These are phyloP conservation scores for Scolopax mira DNA, from an alignment of 2,113 vertebrate species.

Conservation along the genomic window DNA sequence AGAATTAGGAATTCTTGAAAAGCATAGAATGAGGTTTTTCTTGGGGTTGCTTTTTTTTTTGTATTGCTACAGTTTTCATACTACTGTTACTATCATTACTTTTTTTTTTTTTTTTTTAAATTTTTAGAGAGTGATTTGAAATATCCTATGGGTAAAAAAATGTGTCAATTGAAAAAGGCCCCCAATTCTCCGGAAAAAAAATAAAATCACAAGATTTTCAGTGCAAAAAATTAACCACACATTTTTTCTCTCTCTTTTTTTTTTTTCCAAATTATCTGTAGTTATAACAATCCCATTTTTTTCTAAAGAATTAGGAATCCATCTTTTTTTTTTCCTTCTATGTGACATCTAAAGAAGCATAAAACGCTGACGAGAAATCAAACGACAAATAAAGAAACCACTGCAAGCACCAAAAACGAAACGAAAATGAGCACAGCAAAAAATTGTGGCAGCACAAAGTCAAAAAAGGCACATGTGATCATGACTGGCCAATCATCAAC, in stretches of 20 bases:
- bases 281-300: conserved; percentile 74
- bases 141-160: conserved; percentile 71
- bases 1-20: conserved; percentile 71
- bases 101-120: conserved; percentile 48
- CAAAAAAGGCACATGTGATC: conserved; percentile 86
- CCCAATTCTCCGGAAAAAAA: conserved; percentile 81
- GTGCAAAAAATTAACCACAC: conserved; percentile 82
- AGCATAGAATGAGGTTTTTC: conserved; percentile 72
- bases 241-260: conserved; percentile 63
- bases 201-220: conserved; percentile 80
- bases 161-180: conserved; percentile 86
- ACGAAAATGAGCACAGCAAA: conserved; percentile 85
- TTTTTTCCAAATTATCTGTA: conserved; percentile 68
- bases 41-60: conserved; percentile 73
- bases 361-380: conserved; percentile 82
- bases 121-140: conserved; percentile 71
- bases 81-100: conserved; percentile 66
- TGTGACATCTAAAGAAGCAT: conserved; percentile 84
- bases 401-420: conserved; percentile 83
- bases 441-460: conserved; percentile 84
- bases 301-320: conserved; percentile 74
- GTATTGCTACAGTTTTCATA: conserved; percentile 58
- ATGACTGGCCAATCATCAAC: conserved; percentile 87
- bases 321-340: conserved; percentile 78
- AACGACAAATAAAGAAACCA: conserved; percentile 84